A percentile compares a stretch with the other conserved stretches of the same genome.
phyloP scores from a whole-genome alignment of 2,113 vertebrate species.

The Pitta sordida region DNA sequence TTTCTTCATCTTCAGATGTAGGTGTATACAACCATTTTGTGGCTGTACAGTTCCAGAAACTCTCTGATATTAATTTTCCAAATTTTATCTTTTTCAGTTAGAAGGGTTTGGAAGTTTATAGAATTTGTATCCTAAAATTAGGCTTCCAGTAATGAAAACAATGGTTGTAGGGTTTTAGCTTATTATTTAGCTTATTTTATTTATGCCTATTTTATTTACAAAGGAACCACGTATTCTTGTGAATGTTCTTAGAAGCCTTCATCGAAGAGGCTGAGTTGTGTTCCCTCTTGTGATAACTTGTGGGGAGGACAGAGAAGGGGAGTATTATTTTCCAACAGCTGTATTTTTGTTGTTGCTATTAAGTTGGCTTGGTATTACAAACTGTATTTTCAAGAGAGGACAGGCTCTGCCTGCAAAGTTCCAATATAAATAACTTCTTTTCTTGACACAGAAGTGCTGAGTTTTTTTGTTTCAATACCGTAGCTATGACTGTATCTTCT shows the following conservation, averaged over 20 bases:
- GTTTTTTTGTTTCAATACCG: neutral
- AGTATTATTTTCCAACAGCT: neutral
- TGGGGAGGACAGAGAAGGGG: neutral
- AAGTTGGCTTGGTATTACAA: neutral
- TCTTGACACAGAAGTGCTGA: neutral
- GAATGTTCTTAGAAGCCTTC: neutral
- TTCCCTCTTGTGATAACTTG: neutral
- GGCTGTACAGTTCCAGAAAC: neutral
- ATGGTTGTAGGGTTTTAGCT: neutral
- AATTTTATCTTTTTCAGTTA: neutral
- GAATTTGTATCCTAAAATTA: neutral
- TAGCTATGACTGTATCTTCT: neutral
- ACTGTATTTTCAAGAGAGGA: neutral
- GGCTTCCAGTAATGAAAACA: neutral
- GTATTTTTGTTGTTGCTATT: neutral
- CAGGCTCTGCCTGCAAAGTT: neutral
- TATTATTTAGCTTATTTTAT: neutral
- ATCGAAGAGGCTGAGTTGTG: neutral
- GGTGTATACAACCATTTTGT: neutral
- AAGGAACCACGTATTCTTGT: neutral
- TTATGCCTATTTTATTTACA: neutral
- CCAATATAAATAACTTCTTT: neutral
- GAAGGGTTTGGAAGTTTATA: neutral
- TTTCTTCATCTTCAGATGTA: neutral
- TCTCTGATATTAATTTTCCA: neutral